A percentile compares a stretch with the other conserved stretches of the same genome.
phyloP scores from a whole-genome alignment of 1,140 invertebrate species.

The Hycleus cichorii region DNA sequence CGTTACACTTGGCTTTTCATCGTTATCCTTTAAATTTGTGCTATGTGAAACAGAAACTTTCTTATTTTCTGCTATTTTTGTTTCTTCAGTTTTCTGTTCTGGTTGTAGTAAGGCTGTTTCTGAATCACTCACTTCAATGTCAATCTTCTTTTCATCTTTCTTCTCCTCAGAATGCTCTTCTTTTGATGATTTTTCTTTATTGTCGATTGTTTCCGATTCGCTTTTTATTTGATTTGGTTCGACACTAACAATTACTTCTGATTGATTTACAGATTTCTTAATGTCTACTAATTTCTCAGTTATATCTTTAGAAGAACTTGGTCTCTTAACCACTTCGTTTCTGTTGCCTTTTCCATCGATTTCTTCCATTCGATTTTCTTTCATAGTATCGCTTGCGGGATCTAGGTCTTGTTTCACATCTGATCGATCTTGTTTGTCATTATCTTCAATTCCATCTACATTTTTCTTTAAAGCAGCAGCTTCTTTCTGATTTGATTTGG shows the following conservation, averaged over 20 bases:
- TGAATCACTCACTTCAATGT: too few species aligned
- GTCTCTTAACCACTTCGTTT: background rate
- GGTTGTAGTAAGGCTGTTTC: too few species aligned
- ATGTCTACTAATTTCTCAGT: background rate
- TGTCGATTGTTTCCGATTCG: background rate
- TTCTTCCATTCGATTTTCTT: background rate
- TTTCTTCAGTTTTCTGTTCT: too few species aligned
- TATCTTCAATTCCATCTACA: slow-evolving; percentile 1
- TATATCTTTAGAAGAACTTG: background rate
- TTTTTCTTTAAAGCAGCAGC: slow-evolving; percentile 6
- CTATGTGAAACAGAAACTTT: too few species aligned
- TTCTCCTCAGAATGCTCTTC: too few species aligned
- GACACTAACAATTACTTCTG: background rate
- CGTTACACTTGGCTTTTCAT: too few species aligned
- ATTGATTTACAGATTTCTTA: background rate
- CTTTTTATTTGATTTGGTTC: background rate
- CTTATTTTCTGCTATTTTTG: too few species aligned
- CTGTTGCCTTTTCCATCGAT: background rate
- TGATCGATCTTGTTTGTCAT: background rate
- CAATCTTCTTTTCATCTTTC: too few species aligned
- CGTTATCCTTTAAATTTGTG: too few species aligned
- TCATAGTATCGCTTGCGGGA: background rate
- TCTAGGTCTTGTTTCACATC: background rate
- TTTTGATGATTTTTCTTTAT: too few species aligned
- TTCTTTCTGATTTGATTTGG: too few species aligned